A percentile compares a stretch with the other conserved stretches of the same genome.
phyloP scores from a whole-genome alignment of 1,140 invertebrate genomes.

The Idris sp. region DNA sequence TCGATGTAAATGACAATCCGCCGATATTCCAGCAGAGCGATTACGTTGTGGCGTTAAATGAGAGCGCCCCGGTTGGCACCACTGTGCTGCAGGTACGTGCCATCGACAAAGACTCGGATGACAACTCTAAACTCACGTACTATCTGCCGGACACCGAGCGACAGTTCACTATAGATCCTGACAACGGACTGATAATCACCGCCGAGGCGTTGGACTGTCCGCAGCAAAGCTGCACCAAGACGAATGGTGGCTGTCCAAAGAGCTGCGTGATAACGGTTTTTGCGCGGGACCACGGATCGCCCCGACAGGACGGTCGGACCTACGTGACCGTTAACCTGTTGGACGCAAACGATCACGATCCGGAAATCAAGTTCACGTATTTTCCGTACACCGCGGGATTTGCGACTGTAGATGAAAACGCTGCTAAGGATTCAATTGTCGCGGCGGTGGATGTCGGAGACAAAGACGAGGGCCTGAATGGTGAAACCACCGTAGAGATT shows the following conservation, averaged over 20 bases:
- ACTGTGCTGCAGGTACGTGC: constrained; percentile 93
- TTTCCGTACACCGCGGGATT: constrained; percentile 89
- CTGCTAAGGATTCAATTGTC: constrained; percentile 91
- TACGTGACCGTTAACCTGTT: constrained; percentile 96
- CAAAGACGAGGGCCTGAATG: constrained; percentile 92
- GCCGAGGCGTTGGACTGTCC: constrained; percentile 88
- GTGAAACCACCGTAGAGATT: constrained; percentile 90
- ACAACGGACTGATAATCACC: constrained; percentile 91
- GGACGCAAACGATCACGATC: constrained; percentile 97
- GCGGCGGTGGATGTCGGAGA: constrained; percentile 96
- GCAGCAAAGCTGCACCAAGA: constrained; percentile 79
- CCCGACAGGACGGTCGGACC: constrained; percentile 92
- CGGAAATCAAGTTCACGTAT: constrained; percentile 93
- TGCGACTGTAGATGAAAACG: constrained; percentile 96
- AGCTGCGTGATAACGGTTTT: constrained; percentile 96
- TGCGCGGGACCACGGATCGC: constrained; percentile 93
- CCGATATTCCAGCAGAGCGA: constrained; percentile 95
- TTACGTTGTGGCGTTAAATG: constrained; percentile 93
- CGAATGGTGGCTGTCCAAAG: constrained; percentile 85
- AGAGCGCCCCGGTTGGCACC: constrained; percentile 92
- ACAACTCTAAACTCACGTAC: constrained; percentile 95
- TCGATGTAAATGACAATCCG: constrained; percentile 97
- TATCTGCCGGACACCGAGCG: constrained; percentile 90
- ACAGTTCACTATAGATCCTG: constrained; percentile 92
- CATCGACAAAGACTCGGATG: constrained; percentile 92